Percentiles rank a stretch among this genome's conserved stretches.
phyloP scores from a whole-genome alignment of 2,113 vertebrate genomes.

The Carettochelys insculpta region DNA sequence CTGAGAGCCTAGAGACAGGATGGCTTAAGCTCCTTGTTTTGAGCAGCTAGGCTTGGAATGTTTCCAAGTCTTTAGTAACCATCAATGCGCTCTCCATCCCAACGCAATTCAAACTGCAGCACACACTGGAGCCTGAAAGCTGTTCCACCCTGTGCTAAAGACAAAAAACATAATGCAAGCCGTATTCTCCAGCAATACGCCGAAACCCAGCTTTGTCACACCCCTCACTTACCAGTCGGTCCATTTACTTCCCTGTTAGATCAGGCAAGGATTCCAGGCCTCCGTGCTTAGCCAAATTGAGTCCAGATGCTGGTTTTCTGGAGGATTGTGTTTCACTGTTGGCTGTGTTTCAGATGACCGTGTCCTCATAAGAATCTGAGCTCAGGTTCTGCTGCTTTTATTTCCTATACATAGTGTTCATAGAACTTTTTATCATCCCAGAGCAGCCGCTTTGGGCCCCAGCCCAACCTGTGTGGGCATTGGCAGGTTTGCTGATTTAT shows the following conservation, averaged over 20 bases:
- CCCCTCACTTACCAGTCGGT: conserved; percentile 12
- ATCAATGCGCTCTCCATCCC: background rate
- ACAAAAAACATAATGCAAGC: conserved; percentile 40
- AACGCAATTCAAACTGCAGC: background rate
- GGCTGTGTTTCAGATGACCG: background rate
- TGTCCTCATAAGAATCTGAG: background rate
- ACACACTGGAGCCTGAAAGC: background rate
- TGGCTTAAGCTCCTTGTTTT: background rate
- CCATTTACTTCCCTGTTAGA: background rate
- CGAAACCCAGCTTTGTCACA: conserved; percentile 10
- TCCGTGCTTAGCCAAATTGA: background rate
- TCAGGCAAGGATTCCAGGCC: background rate
- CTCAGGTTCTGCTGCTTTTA: background rate
- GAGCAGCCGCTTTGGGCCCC: conserved; percentile 38
- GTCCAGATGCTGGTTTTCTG: background rate
- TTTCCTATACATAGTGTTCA: conserved; percentile 18
- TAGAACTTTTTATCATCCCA: conserved; percentile 12
- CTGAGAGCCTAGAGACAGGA: background rate
- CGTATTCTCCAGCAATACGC: conserved; percentile 30
- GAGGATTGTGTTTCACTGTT: background rate
- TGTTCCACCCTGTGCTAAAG: background rate
- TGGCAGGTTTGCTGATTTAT: conserved; percentile 51
- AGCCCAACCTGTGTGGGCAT: conserved; percentile 15
- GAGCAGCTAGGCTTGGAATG: background rate
- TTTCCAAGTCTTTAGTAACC: background rate